Conservation (phyloP, 2,888 invertebrate species). For the Athalia rosae region DNA sequence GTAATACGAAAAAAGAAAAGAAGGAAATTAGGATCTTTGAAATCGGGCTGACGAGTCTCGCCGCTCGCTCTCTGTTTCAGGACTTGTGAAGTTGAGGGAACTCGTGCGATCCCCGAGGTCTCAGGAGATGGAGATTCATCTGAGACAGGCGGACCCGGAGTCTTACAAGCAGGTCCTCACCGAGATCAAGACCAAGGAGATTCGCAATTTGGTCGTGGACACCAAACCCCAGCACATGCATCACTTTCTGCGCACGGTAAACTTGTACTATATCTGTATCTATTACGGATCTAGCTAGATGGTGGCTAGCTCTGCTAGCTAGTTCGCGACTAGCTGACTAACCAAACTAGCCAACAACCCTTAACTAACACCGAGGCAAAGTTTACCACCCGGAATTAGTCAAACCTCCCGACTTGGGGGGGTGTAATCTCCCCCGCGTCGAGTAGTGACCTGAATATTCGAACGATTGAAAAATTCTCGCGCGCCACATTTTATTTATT, state of each 20-base stretch:
- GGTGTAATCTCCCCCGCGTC: slow-evolving; percentile 4
- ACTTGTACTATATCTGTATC: slow-evolving; percentile 58
- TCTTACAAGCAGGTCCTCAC: slow-evolving; percentile 81
- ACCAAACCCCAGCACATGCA: slow-evolving; percentile 83
- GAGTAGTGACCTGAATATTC: background rate
- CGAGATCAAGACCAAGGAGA: slow-evolving; percentile 85
- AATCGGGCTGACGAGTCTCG: no score
- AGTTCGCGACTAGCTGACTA: background rate
- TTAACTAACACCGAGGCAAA: slow-evolving; percentile 16
- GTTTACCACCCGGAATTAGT: slow-evolving; percentile 20
- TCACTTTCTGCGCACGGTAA: slow-evolving; percentile 84
- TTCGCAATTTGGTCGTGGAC: slow-evolving; percentile 86
- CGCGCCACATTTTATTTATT: background rate
- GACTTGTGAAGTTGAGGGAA: slow-evolving; percentile 83
- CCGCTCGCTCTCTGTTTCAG: slow-evolving; percentile 71
- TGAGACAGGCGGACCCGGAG: slow-evolving; percentile 81
- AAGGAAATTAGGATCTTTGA: no score
- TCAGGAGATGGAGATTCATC: slow-evolving; percentile 80
- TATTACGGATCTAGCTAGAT: no score
- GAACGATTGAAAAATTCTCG: background rate
- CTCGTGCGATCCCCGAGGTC: slow-evolving; percentile 80
- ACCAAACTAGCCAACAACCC: slow-evolving; percentile 22
- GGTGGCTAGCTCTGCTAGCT: no score
- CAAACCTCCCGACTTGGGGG: slow-evolving; percentile 11
- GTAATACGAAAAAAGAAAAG: no score